phyloP scores from a whole-genome alignment of 2,113 vertebrate genomes.

The Oriolus oriolus region DNA sequence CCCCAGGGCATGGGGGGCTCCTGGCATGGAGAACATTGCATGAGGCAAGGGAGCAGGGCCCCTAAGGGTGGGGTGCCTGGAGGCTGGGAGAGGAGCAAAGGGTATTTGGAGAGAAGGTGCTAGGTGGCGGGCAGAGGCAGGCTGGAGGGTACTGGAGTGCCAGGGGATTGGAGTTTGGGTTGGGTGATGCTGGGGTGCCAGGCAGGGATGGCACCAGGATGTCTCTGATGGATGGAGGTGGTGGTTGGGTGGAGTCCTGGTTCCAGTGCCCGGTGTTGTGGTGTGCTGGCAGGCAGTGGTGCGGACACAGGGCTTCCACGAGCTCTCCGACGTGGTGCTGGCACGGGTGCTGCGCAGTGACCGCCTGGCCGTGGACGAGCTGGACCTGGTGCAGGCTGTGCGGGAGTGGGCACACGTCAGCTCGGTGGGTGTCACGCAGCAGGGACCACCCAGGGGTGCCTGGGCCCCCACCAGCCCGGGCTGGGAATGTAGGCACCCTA shows the following conservation, averaged over 20 bases:
- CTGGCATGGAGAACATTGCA: neutral
- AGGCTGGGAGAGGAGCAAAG: neutral
- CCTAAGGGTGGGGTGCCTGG: neutral
- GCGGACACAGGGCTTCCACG: constrained; percentile 72
- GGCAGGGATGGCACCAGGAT: neutral
- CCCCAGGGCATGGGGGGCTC: neutral
- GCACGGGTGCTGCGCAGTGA: constrained; percentile 69
- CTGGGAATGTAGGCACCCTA: neutral
- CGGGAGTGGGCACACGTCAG: constrained; percentile 78
- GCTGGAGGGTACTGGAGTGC: neutral
- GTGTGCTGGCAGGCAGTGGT: constrained; percentile 65
- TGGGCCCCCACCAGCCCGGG: neutral
- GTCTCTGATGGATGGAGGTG: neutral
- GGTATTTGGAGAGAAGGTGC: neutral
- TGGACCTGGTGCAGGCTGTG: constrained; percentile 71
- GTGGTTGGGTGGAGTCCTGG: neutral
- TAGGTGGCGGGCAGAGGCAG: neutral
- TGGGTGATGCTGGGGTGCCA: neutral
- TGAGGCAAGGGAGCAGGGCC: neutral
- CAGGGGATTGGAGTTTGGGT: neutral
- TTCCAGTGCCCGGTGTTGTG: fast-evolving
- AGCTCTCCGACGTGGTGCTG: constrained; percentile 71
- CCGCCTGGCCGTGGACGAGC: constrained; percentile 65
- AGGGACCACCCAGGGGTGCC: neutral
- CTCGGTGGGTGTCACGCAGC: constrained; percentile 61